A percentile compares a stretch with the other conserved stretches of the same genome.
Conservation (phyloP, 1,140 invertebrate species). For the Pseudoatta argentina region DNA sequence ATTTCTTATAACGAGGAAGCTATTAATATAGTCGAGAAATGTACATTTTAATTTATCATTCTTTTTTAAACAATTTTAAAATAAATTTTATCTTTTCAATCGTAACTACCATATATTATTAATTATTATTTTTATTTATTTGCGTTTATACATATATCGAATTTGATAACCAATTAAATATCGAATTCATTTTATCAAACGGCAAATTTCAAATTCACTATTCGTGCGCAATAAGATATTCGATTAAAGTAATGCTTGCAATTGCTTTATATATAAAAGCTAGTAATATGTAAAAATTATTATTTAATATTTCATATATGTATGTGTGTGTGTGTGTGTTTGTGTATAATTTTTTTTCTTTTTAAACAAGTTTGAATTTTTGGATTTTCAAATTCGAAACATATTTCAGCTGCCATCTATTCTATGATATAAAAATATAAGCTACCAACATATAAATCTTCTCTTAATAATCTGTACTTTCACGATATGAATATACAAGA, state of each 20-base stretch:
- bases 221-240: background rate
- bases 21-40: too few relatives aligned
- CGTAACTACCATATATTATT: too few relatives aligned
- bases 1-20: too few relatives aligned
- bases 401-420: background rate
- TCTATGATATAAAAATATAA: conserved; percentile 18
- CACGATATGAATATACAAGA: background rate
- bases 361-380: conserved; percentile 10
- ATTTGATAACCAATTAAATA: background rate
- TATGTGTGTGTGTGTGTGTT: background rate
- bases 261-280: background rate
- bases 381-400: background rate
- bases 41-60: too few relatives aligned
- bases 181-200: background rate
- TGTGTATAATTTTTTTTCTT: background rate
- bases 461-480: background rate
- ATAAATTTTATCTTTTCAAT: too few relatives aligned
- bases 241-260: background rate
- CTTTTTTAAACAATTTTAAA: too few relatives aligned
- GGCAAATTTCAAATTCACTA: background rate
- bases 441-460: conserved; percentile 20
- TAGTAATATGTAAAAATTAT: background rate
- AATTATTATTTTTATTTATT: too few relatives aligned
- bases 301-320: background rate
- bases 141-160: too few relatives aligned